Conservation (phyloP, 2,888 invertebrate genomes). For the Eulithis prunata region DNA sequence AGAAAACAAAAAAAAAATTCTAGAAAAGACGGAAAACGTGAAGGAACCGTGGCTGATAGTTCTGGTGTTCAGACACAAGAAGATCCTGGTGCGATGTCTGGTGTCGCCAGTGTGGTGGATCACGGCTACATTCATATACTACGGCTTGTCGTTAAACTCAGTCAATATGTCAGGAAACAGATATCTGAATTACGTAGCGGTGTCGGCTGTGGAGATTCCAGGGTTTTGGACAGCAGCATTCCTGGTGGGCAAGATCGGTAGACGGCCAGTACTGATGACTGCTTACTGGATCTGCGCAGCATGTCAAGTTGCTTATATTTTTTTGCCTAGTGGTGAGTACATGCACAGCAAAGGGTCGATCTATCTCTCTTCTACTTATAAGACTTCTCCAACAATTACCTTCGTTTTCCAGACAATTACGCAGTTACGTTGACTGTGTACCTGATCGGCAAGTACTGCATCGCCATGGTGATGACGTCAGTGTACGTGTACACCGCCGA, state of each 20-base stretch:
- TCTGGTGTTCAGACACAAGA: constrained; percentile 59
- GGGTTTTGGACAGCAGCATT: constrained; percentile 85
- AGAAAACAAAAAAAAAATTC: constrained; percentile 51
- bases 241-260: constrained; percentile 83
- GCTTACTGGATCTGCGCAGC: constrained; percentile 84
- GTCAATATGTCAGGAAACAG: constrained; percentile 85
- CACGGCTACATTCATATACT: constrained; percentile 86
- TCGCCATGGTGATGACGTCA: constrained; percentile 84
- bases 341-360: too few species aligned
- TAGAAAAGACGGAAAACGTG: constrained; percentile 43
- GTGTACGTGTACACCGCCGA: constrained; percentile 87
- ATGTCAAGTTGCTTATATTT: constrained; percentile 83
- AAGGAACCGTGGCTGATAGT: constrained; percentile 65
- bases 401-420: constrained; percentile 42
- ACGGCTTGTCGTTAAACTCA: constrained; percentile 86
- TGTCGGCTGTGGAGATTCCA: constrained; percentile 86
- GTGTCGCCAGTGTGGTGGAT: constrained; percentile 84
- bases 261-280: constrained; percentile 82
- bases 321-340: constrained; percentile 75
- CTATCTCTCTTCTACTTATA: too few species aligned
- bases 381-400: background rate
- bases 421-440: constrained; percentile 73
- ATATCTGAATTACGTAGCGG: constrained; percentile 86
- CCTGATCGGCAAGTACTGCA: constrained; percentile 84
- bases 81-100: constrained; percentile 55